Percentiles rank a stretch among this genome's conserved stretches.
Conservation (phyloP, 2,113 vertebrate species). For the Gallinago media region DNA sequence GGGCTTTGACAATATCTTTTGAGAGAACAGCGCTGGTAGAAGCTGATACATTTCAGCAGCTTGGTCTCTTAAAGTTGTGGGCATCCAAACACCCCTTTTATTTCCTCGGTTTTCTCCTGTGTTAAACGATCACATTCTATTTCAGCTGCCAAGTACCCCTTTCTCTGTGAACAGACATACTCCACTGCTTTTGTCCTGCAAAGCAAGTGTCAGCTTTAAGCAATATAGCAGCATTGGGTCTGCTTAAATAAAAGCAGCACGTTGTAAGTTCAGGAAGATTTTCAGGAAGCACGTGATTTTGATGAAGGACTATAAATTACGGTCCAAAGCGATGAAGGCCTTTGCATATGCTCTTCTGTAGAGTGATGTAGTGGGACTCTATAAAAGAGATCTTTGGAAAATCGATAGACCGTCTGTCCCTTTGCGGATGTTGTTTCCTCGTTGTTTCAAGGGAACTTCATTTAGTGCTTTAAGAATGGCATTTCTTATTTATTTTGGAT, state of each 20-base stretch:
- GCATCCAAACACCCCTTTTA: background rate
- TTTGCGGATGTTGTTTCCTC: background rate
- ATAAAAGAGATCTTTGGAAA: background rate
- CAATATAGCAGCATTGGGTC: background rate
- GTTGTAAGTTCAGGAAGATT: background rate
- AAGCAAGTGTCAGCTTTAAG: background rate
- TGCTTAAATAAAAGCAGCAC: conserved; percentile 24
- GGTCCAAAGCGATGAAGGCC: background rate
- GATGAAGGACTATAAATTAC: background rate
- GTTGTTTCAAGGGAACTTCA: conserved; percentile 42
- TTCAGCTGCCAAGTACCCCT: background rate
- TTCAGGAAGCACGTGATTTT: background rate
- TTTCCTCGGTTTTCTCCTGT: background rate
- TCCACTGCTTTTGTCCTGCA: background rate
- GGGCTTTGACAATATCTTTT: background rate
- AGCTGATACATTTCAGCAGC: background rate
- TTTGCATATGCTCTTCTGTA: background rate
- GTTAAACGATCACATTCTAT: background rate
- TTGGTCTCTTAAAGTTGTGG: background rate
- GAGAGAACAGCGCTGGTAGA: background rate
- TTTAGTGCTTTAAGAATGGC: conserved; percentile 45
- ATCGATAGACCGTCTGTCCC: conserved; percentile 2
- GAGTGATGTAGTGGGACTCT: background rate
- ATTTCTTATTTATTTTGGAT: conserved; percentile 37
- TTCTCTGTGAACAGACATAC: background rate